A percentile compares a stretch with the other conserved stretches of the same genome.
Conservation (phyloP, 2,888 invertebrate species). For the Eumacrocentrus americanus region DNA sequence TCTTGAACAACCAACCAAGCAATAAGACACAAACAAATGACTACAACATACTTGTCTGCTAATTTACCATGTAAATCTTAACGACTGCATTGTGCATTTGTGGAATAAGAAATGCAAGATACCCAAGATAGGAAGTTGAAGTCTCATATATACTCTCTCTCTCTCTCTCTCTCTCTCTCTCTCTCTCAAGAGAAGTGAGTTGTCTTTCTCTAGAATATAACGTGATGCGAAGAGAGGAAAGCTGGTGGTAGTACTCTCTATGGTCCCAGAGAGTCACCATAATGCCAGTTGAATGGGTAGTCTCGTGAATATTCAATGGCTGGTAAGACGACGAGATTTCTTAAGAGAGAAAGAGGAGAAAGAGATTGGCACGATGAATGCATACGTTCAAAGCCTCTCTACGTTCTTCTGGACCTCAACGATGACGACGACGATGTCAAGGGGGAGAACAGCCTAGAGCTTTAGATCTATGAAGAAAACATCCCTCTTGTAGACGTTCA, state of each 20-base stretch:
- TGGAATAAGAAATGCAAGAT: too few relatives aligned
- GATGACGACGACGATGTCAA: too few relatives aligned
- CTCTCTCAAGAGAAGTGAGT: background rate
- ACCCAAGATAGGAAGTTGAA: background rate
- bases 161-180: too few relatives aligned
- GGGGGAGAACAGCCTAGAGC: too few relatives aligned
- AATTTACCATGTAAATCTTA: too few relatives aligned
- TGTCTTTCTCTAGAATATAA: background rate
- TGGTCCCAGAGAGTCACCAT: background rate
- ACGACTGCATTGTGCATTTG: too few relatives aligned
- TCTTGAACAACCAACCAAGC: too few relatives aligned
- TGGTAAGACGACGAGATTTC: constrained; percentile 42
- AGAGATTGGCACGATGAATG: background rate
- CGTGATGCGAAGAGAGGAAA: background rate
- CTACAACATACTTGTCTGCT: too few relatives aligned
- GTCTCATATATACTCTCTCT: too few relatives aligned
- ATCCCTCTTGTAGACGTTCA: too few relatives aligned
- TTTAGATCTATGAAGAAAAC: too few relatives aligned
- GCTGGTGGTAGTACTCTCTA: background rate
- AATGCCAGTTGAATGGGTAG: constrained; percentile 18
- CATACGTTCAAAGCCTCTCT: background rate
- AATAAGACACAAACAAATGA: too few relatives aligned
- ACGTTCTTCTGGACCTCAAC: background rate
- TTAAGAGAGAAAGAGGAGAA: constrained; percentile 27
- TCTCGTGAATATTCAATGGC: constrained; percentile 45